Conservation (phyloP, 37 sponge, comb jelly and placozoan genomes). For the Corticium candelabrum region DNA sequence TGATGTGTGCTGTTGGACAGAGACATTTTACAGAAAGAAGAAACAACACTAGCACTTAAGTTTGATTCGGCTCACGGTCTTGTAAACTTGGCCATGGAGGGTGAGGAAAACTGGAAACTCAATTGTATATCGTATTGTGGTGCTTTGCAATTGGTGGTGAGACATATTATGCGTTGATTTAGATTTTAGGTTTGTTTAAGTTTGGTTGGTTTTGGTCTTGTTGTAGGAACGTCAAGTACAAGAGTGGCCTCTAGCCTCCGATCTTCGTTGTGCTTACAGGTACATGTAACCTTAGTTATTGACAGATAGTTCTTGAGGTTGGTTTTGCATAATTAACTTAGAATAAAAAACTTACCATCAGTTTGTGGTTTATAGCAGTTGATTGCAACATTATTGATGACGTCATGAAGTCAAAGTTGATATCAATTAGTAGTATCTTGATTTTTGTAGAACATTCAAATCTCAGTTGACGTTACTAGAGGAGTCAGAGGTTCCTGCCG, state of each 20-base stretch:
- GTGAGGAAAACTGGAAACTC: background rate
- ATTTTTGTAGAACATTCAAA: background rate
- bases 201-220: too few species aligned
- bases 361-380: too few species aligned
- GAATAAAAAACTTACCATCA: too few species aligned
- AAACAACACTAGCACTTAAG: background rate
- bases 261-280: slow-evolving; percentile 5
- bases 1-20: too few species aligned
- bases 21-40: background rate
- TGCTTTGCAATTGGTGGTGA: background rate
- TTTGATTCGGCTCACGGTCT: background rate
- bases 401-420: background rate
- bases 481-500: background rate
- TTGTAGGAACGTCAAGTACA: background rate
- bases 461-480: background rate
- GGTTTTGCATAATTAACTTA: too few species aligned
- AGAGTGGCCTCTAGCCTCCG: background rate
- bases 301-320: too few species aligned
- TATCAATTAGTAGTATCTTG: background rate
- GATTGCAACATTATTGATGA: too few species aligned
- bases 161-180: background rate
- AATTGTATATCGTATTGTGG: background rate
- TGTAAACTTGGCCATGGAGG: background rate
- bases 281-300: too few species aligned
- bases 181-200: too few species aligned